Conservation (phyloP, 2,888 invertebrate genomes). For the Uloborus plumipes region DNA sequence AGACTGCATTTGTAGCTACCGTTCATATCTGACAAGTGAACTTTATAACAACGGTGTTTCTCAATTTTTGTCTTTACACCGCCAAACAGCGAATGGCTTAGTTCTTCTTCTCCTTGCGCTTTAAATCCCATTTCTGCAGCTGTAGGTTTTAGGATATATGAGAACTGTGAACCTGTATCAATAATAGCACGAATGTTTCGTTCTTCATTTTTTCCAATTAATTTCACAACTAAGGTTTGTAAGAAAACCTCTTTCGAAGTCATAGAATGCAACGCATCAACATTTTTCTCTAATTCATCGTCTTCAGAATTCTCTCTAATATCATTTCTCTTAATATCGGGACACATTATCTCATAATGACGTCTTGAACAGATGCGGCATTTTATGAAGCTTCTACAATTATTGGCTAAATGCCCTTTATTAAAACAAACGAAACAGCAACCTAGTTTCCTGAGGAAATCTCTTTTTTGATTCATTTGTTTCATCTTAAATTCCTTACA, state of each 20-base stretch:
- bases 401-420: background rate
- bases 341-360: background rate
- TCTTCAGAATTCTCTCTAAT: background rate
- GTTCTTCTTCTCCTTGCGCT: constrained; percentile 20
- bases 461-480: background rate
- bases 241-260: constrained; percentile 18
- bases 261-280: constrained; percentile 1
- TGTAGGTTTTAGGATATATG: constrained; percentile 19
- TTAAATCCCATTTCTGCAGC: constrained; percentile 22
- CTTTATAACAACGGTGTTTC: constrained; percentile 23
- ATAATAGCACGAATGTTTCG: constrained; percentile 7
- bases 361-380: background rate
- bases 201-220: background rate
- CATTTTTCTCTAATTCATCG: background rate
- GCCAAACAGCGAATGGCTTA: constrained; percentile 21
- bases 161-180: constrained; percentile 9
- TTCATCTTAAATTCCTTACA: background rate
- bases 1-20: background rate
- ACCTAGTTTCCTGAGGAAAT: background rate
- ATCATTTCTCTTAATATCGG: background rate
- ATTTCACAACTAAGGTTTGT: constrained; percentile 3
- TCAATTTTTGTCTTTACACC: constrained; percentile 1
- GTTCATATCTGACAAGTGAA: background rate
- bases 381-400: background rate
- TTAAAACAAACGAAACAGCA: background rate